These are phyloP conservation scores for Sebastes schlegelii DNA, from an alignment of 2,113 vertebrate genomes.

Conservation along the genomic window DNA sequence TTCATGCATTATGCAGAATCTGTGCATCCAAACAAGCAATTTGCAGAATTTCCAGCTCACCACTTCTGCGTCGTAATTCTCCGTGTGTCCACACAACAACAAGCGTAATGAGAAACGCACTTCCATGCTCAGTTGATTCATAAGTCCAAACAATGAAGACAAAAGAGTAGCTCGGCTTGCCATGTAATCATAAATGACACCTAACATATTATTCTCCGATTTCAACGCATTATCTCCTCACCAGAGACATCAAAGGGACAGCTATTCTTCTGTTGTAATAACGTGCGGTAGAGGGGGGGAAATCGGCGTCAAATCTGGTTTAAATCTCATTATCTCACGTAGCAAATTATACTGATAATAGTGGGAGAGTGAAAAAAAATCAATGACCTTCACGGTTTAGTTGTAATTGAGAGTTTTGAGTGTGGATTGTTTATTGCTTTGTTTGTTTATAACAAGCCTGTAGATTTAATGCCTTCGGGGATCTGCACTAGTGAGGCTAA, in stretches of 20 bases:
- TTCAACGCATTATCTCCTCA: conserved; percentile 40
- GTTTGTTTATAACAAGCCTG: conserved; percentile 41
- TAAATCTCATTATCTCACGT: conserved; percentile 28
- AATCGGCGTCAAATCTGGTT: conserved; percentile 22
- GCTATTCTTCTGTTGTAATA: conserved; percentile 30
- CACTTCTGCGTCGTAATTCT: conserved; percentile 49
- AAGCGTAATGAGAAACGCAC: conserved; percentile 50
- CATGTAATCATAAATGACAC: conserved; percentile 48
- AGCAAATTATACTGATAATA: conserved; percentile 25
- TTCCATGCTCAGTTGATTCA: conserved; percentile 44
- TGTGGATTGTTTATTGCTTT: conserved; percentile 48
- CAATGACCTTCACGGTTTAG: conserved; percentile 21
- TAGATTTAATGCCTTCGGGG: conserved; percentile 39
- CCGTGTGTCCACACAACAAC: conserved; percentile 34
- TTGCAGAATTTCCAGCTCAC: conserved; percentile 66
- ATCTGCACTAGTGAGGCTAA: conserved; percentile 43
- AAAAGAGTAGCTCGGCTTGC: conserved; percentile 22
- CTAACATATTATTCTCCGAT: conserved; percentile 38
- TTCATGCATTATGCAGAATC: conserved; percentile 69
- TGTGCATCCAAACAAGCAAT: conserved; percentile 67
- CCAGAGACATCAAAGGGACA: conserved; percentile 18
- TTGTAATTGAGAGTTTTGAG: conserved; percentile 40
- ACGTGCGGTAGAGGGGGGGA: neutral
- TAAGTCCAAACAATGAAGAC: conserved; percentile 45
- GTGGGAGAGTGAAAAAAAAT: neutral